These are phyloP conservation scores for Eupithecia insigniata DNA, from an alignment of 2,888 invertebrate species.

Conservation along the genomic window DNA sequence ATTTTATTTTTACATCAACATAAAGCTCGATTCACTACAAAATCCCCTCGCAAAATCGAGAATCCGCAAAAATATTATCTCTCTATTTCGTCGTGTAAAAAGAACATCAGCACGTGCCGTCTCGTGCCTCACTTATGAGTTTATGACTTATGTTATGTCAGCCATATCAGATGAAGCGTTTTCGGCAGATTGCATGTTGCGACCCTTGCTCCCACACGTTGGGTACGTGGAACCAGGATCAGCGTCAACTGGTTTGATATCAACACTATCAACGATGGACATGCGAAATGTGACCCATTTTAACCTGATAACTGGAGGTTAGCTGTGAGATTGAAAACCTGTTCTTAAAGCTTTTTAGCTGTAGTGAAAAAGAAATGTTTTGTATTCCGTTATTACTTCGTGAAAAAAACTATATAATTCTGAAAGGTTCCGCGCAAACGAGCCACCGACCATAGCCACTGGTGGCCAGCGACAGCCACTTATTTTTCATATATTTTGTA, in stretches of 20 bases:
- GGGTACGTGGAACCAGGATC: slow-evolving; percentile 5
- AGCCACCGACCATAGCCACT: too few species aligned
- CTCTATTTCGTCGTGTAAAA: not conserved
- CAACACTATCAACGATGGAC: not conserved
- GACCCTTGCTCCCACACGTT: slow-evolving; percentile 5
- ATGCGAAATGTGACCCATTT: slow-evolving; percentile 1
- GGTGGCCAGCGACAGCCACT: too few species aligned
- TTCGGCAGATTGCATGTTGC: not conserved
- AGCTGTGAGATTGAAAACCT: not conserved
- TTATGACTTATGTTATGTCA: slow-evolving; percentile 1
- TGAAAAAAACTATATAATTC: not conserved
- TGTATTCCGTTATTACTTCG: not conserved
- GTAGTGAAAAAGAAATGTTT: not conserved
- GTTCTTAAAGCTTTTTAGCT: not conserved
- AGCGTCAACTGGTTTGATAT: not conserved
- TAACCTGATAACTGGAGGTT: slow-evolving; percentile 1
- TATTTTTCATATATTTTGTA: too few species aligned
- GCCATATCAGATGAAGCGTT: slow-evolving; percentile 5
- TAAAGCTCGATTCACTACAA: not conserved
- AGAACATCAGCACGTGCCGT: not conserved
- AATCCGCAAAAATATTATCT: not conserved
- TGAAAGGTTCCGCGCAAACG: too few species aligned
- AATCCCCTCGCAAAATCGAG: not conserved
- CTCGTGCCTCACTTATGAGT: not conserved
- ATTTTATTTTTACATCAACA: not conserved